Conservation (phyloP, 2,888 invertebrate species). For the Steinernema hermaphroditum region DNA sequence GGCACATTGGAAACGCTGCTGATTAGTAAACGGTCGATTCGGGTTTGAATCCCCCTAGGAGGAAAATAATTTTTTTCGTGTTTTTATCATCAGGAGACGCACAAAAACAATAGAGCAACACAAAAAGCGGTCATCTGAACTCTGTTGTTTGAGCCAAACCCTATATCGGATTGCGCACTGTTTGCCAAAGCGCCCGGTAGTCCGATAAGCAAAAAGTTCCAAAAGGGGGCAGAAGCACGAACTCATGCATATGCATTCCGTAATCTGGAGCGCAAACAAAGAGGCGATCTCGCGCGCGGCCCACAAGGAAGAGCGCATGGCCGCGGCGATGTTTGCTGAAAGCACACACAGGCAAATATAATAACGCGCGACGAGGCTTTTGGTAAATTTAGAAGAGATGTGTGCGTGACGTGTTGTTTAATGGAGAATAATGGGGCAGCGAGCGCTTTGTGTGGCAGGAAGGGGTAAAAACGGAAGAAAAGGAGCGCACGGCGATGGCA, state of each 20-base stretch:
- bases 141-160: too few relatives aligned
- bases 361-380: neutral
- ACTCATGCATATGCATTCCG: slow-evolving; percentile 9
- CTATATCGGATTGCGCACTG: neutral
- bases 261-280: slow-evolving; percentile 2
- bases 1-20: too few relatives aligned
- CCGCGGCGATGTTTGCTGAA: slow-evolving; percentile 1
- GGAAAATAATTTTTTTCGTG: too few relatives aligned
- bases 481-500: neutral
- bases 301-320: neutral
- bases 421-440: neutral
- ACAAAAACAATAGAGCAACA: too few relatives aligned
- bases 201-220: neutral
- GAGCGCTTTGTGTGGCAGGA: neutral
- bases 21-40: too few relatives aligned
- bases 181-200: slow-evolving; percentile 1
- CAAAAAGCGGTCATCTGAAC: too few relatives aligned
- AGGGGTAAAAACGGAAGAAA: neutral
- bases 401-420: neutral
- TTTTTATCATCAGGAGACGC: too few relatives aligned
- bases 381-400: neutral
- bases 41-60: too few relatives aligned
- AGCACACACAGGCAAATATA: neutral
- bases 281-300: neutral
- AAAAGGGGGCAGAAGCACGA: neutral